Base-by-base conservation (phyloP, 2,113 vertebrate genomes). In the Terrapene triunguis region DNA sequence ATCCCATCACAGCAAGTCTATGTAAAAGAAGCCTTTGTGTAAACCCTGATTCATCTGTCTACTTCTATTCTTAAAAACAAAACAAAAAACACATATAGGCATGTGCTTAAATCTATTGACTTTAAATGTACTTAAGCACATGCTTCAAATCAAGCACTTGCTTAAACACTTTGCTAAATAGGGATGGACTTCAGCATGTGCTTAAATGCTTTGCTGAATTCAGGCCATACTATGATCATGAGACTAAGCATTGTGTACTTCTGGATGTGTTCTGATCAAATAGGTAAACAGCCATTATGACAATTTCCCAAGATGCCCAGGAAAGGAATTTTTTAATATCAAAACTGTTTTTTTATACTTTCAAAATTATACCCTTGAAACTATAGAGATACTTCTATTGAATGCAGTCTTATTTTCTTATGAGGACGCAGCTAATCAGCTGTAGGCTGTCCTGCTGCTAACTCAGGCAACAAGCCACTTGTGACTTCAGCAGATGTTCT, bases 401-500 rank as follows among this genome's bases (percentile, higher is more conserved):
- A 65, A 79, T 92, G 80, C 88, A 8, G 87, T 94, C 81, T 84
- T 85, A 72, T 17, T 92, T 85, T 90, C 50, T 82, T 53, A 87
- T 51, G 48, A 94, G 88, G 48, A 57, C 82, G 6, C 2, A 86
- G 92, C 82, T 97, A 89, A 96, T 96, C 95, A 95, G 95, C 93
- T 97, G 85, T 81, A 91, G 91, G 93, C 93, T 95, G 91, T 74
- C 92, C 92, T 97, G 89, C 94, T 97, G 96, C 91, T 96, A 97
- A 91, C 86, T 93, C 92, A 85, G 94, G 91, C 92, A 96, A 90
- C 89, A 97, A 97, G 97, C 95, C 93, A 95, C 93, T 92, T 11
- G 7, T 97, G 96, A 93, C 92, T 96, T 65, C 1, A 93, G 92
- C 97, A 97, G 97, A 95, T 97, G 97, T 95, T 96, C 93, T 96